Evolutionary conservation across 2,797 vertebrate genomes (phyloP).

Genomic region (Heterohyrax brucei): DNA sequence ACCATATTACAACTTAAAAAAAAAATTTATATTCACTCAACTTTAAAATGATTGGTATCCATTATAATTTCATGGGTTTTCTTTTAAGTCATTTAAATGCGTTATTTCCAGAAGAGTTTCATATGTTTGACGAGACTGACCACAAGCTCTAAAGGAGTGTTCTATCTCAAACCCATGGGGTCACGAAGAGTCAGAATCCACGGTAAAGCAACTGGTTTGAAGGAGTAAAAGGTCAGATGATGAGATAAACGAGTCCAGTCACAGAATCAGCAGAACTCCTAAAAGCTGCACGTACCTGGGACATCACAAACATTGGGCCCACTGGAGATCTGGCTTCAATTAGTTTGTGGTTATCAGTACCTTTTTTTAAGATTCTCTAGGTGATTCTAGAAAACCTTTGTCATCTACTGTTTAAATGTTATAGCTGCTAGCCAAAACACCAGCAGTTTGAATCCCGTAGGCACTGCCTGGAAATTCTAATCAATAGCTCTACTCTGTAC

Average conservation of each 20-base stretch:
- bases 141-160: neutral
- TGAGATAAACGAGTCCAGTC: neutral
- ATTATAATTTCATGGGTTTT: conserved; percentile 15
- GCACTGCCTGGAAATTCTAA: too few species aligned
- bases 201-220: neutral
- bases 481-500: too few species aligned
- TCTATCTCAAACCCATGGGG: neutral
- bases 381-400: neutral
- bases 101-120: conserved; percentile 24
- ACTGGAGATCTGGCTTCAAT: neutral
- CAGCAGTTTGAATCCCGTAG: too few species aligned
- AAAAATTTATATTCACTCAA: conserved; percentile 30
- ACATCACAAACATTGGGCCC: neutral
- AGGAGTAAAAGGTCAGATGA: conserved; percentile 1
- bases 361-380: neutral
- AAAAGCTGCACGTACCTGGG: neutral
- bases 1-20: neutral
- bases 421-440: too few species aligned
- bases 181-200: neutral
- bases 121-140: conserved; percentile 35
- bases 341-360: neutral
- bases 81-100: conserved; percentile 45
- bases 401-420: too few species aligned
- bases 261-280: conserved; percentile 28
- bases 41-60: conserved; percentile 64